These are phyloP conservation scores for Caligus rogercresseyi DNA, from an alignment of 1,140 invertebrate species.

Conservation along the genomic window DNA sequence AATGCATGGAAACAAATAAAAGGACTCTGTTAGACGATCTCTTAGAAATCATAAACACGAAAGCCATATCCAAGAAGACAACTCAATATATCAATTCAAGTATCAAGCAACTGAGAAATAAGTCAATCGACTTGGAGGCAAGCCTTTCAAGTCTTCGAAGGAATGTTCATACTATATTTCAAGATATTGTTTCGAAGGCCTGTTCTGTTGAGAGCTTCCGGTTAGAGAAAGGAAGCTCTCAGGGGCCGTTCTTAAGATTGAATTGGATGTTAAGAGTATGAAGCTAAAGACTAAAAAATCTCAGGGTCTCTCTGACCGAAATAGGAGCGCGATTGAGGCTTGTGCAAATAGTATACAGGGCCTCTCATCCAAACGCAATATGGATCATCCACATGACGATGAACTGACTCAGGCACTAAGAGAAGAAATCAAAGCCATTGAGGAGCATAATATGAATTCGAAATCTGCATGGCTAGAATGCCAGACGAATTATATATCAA, in stretches of 20 bases:
- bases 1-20: background rate
- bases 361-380: too few relatives aligned
- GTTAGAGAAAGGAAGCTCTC: background rate
- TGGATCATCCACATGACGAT: background rate
- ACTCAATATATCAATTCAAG: background rate
- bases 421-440: background rate
- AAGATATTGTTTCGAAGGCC: background rate
- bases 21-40: background rate
- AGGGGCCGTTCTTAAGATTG: background rate
- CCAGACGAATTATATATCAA: background rate
- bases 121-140: background rate
- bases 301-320: background rate
- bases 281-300: background rate
- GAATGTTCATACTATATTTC: background rate
- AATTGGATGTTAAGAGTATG: background rate
- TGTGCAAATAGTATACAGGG: too few relatives aligned
- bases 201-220: background rate
- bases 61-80: background rate
- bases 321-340: background rate
- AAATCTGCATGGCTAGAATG: background rate
- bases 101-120: background rate
- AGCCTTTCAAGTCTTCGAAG: background rate
- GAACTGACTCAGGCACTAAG: background rate
- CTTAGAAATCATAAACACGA: background rate
- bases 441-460: background rate